Evolutionary conservation across 2,888 invertebrate species (phyloP), one percentile per base, ranked within the genome.

Genomic region (Alviniconcha strummeri): DNA sequence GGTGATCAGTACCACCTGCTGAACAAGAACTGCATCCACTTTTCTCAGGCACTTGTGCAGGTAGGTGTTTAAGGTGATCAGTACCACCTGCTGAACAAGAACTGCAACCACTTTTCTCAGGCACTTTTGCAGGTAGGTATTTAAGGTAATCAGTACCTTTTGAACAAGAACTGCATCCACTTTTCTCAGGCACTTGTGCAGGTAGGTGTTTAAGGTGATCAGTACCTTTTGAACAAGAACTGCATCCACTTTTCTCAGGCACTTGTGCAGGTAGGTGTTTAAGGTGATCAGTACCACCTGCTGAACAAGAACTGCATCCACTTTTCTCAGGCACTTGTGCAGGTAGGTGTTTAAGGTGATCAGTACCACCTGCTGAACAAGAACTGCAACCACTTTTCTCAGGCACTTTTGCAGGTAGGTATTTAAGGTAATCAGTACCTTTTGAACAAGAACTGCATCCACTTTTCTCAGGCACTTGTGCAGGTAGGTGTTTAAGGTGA

Each of bases 231-330:
- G 96, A 98, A 97, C 94, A 98, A 99, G 95, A 99, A 99, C 94
- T 99, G 99, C 94, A 99, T 99, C 94, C 99, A 99, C 94, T 99
- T 99, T 95, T 97, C 99, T 87, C 88, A 91, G 78, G 89, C 91
- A 72, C 89, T 94, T n/a, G n/a, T n/a, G n/a, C n/a, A n/a, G n/a
- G n/a, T n/a, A n/a, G n/a, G n/a, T n/a, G n/a, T n/a, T n/a, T n/a
- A n/a, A n/a, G 99, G 99, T 88, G 98, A 99, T 95, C 96, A 97
- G 94, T 99, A 99, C 93, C 99, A 99, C 94, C 95, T 99, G 88
- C 98, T 99, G 96, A 98, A 97, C 94, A 98, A 99, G 95, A 99
- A 99, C 94, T 99, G 99, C 94, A 99, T 99, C 94, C 99, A 99
- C 94, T 99, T 99, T 95, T 97, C 99, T 87, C 88, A 91, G 77